Conservation (phyloP, 2,113 vertebrate genomes). For the Alaudala cheleensis region DNA sequence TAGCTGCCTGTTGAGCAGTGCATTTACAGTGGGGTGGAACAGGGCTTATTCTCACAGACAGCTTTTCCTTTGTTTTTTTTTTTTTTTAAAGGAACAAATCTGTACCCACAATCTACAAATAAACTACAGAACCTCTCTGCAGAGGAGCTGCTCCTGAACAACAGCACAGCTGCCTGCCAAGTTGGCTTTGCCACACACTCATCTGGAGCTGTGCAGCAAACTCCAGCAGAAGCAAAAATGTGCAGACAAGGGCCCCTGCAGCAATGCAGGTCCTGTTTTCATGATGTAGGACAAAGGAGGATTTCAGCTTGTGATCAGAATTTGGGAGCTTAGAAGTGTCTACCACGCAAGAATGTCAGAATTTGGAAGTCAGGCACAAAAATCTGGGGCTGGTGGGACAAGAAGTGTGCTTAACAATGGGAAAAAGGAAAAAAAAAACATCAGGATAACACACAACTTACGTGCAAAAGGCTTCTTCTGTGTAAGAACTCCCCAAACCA, state of each 20-base stretch:
- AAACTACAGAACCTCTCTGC: neutral
- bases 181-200: neutral
- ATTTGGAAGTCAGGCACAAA: neutral
- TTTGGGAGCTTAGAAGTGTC: neutral
- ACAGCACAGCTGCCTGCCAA: neutral
- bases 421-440: neutral
- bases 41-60: slow-evolving; percentile 5
- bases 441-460: slow-evolving; percentile 46
- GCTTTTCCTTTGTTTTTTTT: neutral
- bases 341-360: neutral
- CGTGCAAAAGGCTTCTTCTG: slow-evolving; percentile 98
- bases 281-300: neutral
- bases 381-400: neutral
- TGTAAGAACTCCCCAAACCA: slow-evolving; percentile 95
- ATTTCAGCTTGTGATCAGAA: neutral
- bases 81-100: neutral
- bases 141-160: neutral
- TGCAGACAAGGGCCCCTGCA: neutral
- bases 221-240: neutral
- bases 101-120: neutral
- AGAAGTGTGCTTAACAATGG: accelerated
- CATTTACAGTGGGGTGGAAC: neutral
- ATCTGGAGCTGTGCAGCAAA: neutral
- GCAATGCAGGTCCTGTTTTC: neutral
- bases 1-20: neutral